Percentiles rank a stretch among this genome's conserved stretches.
These are phyloP conservation scores for Chaetogeoica ovagalla DNA, from an alignment of 2,888 invertebrate species.

Conservation along the genomic window DNA sequence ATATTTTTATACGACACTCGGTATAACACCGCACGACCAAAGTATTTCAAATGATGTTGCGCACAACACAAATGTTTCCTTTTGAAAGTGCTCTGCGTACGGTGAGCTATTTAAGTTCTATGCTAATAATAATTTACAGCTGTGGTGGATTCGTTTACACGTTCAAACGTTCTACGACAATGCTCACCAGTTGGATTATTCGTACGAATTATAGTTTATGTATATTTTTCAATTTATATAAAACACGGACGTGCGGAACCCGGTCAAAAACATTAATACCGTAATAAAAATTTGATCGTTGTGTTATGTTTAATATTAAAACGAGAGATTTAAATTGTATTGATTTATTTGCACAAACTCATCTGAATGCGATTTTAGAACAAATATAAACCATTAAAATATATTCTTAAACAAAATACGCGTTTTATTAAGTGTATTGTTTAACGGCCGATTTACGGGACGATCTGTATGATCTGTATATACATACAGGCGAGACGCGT, in stretches of 20 bases:
- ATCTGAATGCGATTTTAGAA: neutral
- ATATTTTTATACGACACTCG: too few species aligned
- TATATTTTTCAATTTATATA: neutral
- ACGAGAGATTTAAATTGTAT: too few species aligned
- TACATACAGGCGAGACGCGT: too few species aligned
- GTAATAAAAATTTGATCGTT: neutral
- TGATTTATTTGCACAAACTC: neutral
- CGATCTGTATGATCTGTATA: too few species aligned
- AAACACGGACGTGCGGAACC: neutral
- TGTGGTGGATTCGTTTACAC: constrained; percentile 27
- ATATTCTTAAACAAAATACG: too few species aligned
- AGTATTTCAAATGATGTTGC: neutral
- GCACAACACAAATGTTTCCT: neutral
- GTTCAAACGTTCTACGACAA: neutral
- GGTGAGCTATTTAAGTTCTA: constrained; percentile 35
- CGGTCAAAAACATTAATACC: neutral
- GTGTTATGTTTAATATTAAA: neutral
- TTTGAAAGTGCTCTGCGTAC: constrained; percentile 30
- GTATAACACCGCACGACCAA: neutral
- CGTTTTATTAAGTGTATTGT: too few species aligned
- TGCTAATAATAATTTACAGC: constrained; percentile 33
- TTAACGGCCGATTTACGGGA: too few species aligned
- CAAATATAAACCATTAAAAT: too few species aligned
- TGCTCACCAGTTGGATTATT: neutral
- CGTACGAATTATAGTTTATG: neutral